Conservation (phyloP, 2,888 invertebrate genomes). For the Acleris sparsana region DNA sequence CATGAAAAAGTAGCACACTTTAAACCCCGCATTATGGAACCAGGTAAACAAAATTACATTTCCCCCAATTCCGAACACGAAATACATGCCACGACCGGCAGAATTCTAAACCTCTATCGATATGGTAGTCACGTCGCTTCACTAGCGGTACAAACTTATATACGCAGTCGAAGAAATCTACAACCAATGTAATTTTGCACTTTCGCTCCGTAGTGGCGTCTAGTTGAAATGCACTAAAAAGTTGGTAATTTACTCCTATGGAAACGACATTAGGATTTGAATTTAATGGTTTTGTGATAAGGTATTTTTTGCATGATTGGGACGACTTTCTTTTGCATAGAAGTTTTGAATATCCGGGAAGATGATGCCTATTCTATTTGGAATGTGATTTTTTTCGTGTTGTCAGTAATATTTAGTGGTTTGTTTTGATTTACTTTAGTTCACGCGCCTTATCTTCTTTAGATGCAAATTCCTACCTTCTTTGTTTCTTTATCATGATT, state of each 20-base stretch:
- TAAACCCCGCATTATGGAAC: constrained; percentile 30
- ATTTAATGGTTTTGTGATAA: constrained; percentile 38
- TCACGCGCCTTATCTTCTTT: too few species aligned
- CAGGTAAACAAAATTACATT: constrained; percentile 28
- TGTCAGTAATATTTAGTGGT: not conserved
- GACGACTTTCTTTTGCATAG: constrained; percentile 15
- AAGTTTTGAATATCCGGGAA: constrained; percentile 10
- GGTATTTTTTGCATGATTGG: constrained; percentile 16
- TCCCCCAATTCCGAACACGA: constrained; percentile 55
- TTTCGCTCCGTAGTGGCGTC: constrained; percentile 4
- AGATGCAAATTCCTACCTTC: too few species aligned
- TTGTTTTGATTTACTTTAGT: not conserved
- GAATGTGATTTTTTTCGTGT: not conserved
- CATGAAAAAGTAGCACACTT: constrained; percentile 14
- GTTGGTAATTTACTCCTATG: constrained; percentile 31
- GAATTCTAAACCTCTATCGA: constrained; percentile 55
- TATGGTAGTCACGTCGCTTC: constrained; percentile 61
- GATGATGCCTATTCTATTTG: not conserved
- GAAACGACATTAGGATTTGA: constrained; percentile 37
- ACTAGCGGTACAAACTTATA: constrained; percentile 50
- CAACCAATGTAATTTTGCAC: not conserved
- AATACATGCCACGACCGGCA: constrained; percentile 54
- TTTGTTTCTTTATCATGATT: too few species aligned
- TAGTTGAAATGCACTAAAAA: constrained; percentile 6
- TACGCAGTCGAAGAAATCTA: constrained; percentile 4